These are phyloP conservation scores for Hipposideros armiger DNA, from an alignment of 2,113 vertebrate species.

Conservation along the genomic window DNA sequence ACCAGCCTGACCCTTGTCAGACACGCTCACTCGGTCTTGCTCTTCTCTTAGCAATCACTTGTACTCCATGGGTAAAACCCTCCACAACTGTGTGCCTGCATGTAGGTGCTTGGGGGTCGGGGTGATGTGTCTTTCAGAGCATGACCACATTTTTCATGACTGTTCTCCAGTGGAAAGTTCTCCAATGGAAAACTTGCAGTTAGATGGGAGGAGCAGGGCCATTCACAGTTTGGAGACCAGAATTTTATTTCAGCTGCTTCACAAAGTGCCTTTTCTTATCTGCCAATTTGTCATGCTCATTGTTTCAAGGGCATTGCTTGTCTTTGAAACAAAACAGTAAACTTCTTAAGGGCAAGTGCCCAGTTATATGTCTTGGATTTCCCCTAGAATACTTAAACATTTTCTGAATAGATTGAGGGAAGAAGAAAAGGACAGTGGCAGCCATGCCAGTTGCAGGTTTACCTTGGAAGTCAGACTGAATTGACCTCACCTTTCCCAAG, in stretches of 20 bases:
- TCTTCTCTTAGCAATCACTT: background rate
- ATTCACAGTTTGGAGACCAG: background rate
- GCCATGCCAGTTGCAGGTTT: background rate
- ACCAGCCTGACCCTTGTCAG: background rate
- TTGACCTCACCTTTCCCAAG: no score
- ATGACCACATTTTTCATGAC: background rate
- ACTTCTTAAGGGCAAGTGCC: no score
- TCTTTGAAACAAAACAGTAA: slow-evolving; percentile 39
- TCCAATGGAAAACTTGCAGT: background rate
- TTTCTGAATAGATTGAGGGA: background rate
- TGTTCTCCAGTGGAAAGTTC: background rate
- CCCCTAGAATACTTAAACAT: background rate
- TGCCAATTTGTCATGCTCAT: background rate
- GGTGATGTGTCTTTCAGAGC: rapidly evolving
- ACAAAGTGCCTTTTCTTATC: background rate
- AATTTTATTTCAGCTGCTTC: background rate
- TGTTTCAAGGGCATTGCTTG: background rate
- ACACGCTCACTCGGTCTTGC: background rate
- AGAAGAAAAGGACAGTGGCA: no score
- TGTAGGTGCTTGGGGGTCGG: background rate
- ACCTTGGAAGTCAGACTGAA: background rate
- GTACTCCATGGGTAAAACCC: background rate
- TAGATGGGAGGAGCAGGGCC: background rate
- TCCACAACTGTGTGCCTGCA: rapidly evolving
- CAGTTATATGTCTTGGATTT: background rate